Evolutionary conservation across 2,113 vertebrate species (phyloP).

Genomic region (Chlorodrepanis virens): DNA sequence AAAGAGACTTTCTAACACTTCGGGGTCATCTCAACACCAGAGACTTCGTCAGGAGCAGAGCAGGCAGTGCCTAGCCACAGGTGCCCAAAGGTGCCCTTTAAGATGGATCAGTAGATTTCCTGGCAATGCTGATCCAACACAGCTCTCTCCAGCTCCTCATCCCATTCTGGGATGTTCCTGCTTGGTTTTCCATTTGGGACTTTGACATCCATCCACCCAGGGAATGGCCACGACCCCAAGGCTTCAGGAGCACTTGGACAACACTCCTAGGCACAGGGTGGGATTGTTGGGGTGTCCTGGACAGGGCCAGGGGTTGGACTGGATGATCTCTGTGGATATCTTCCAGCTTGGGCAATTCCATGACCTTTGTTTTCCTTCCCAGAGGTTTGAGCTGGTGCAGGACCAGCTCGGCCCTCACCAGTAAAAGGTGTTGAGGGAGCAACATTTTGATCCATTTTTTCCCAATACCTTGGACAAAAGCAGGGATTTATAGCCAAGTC

Average conservation of each 20-base stretch:
- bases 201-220: not conserved
- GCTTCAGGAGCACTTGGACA: not conserved
- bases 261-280: not conserved
- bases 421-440: not conserved
- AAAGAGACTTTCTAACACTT: no score
- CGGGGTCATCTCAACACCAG: no score
- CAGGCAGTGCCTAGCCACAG: accelerated
- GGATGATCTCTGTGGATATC: not conserved
- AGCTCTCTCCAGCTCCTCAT: not conserved
- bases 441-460: not conserved
- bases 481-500: not conserved
- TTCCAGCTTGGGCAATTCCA: not conserved
- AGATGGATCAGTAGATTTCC: not conserved
- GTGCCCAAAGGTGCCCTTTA: not conserved
- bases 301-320: not conserved
- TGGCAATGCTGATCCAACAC: not conserved
- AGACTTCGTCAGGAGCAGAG: not conserved
- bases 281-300: not conserved
- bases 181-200: not conserved
- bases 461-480: no score
- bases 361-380: not conserved
- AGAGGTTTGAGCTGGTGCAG: not conserved
- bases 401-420: not conserved
- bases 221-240: accelerated
- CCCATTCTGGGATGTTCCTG: no score